Percentiles rank a stretch among this genome's conserved stretches.
These are phyloP conservation scores for Chaenodraco wilsoni DNA, from an alignment of 2,797 vertebrate species.

Conservation along the genomic window DNA sequence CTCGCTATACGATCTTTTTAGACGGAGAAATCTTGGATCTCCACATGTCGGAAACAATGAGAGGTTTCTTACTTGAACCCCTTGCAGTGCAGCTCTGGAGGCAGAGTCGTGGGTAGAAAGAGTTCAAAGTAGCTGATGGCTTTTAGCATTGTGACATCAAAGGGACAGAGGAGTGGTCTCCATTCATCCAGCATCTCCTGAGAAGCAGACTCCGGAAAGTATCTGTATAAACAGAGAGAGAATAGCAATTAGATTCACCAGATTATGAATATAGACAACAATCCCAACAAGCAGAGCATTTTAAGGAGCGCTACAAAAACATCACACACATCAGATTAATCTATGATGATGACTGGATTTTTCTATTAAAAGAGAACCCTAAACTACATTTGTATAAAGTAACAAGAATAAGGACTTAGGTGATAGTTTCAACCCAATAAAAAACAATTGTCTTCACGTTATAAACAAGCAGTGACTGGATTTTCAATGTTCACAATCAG, in stretches of 20 bases:
- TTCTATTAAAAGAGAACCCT: neutral
- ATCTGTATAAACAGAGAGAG: constrained; percentile 77
- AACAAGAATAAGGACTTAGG: neutral
- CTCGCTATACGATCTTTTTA: constrained; percentile 10
- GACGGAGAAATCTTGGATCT: neutral
- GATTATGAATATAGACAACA: constrained; percentile 20
- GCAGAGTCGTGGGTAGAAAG: constrained; percentile 95
- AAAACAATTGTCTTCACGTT: neutral
- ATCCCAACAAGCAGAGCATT: constrained; percentile 35
- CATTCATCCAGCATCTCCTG: constrained; percentile 97
- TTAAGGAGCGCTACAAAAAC: constrained; percentile 39
- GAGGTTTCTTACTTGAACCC: constrained; percentile 90
- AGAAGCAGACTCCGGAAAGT: constrained; percentile 92
- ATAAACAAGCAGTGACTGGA: constrained; percentile 25
- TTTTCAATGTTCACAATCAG: constrained; percentile 9
- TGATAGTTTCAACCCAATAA: neutral
- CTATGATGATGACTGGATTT: neutral
- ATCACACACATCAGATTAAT: constrained; percentile 2
- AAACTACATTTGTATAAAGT: neutral
- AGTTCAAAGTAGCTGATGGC: constrained; percentile 96
- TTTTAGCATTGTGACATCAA: constrained; percentile 98
- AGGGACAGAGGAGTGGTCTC: constrained; percentile 96
- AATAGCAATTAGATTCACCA: constrained; percentile 4
- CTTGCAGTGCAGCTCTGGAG: constrained; percentile 93
- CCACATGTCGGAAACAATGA: neutral